These are phyloP conservation scores for Scrobipalpa costella DNA, from an alignment of 2,888 invertebrate species.

Conservation along the genomic window DNA sequence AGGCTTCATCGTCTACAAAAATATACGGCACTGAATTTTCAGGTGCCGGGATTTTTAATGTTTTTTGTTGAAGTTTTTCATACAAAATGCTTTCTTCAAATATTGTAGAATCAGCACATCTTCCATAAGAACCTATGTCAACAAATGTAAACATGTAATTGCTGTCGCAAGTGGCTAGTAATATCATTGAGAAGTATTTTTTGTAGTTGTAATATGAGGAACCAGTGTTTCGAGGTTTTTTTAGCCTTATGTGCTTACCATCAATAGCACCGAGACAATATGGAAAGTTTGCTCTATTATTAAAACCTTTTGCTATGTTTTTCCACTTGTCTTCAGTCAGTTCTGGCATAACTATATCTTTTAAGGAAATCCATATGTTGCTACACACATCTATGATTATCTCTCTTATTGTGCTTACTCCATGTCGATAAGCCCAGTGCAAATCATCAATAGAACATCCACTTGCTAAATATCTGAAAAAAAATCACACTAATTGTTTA, in stretches of 20 bases:
- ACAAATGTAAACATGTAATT: slow-evolving; percentile 35
- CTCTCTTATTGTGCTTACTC: background rate
- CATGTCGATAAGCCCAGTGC: slow-evolving; percentile 15
- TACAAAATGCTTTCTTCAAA: slow-evolving; percentile 31
- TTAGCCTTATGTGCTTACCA: slow-evolving; percentile 38
- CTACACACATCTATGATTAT: slow-evolving; percentile 3
- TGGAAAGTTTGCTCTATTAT: slow-evolving; percentile 37
- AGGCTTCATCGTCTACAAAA: slow-evolving; percentile 24
- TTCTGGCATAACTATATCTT: slow-evolving; percentile 28
- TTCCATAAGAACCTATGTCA: slow-evolving; percentile 35
- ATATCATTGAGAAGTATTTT: slow-evolving; percentile 33
- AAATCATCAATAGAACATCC: slow-evolving; percentile 29
- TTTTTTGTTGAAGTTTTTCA: slow-evolving; percentile 24
- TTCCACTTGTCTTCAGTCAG: slow-evolving; percentile 33
- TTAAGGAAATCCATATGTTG: slow-evolving; percentile 31
- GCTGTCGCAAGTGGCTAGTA: slow-evolving; percentile 34
- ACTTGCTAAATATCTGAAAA: slow-evolving; percentile 31
- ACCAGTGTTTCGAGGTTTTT: slow-evolving; percentile 33
- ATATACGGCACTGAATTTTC: background rate
- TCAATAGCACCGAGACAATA: slow-evolving; percentile 36
- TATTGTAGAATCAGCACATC: slow-evolving; percentile 31
- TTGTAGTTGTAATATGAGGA: slow-evolving; percentile 35
- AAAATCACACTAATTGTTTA: slow-evolving; percentile 24
- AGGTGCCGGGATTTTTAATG: slow-evolving; percentile 11
- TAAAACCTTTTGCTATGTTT: slow-evolving; percentile 36